Conservation (phyloP, 2,113 vertebrate genomes). For the Pungitius pungitius region DNA sequence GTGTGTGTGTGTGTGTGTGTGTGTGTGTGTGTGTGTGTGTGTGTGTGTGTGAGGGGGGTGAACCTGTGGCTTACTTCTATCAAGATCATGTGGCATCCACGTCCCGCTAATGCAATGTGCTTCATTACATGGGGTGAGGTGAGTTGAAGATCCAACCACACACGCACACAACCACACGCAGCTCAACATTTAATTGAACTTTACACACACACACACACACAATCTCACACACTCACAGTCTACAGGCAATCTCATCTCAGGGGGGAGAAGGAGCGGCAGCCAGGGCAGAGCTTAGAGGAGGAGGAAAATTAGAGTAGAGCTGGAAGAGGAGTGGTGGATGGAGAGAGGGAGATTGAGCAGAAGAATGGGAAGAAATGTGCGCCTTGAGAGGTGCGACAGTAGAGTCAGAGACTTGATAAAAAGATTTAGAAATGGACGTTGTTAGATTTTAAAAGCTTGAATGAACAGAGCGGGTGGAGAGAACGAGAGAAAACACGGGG, state of each 20-base stretch:
- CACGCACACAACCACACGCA: not conserved
- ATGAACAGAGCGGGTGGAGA: conserved; percentile 36
- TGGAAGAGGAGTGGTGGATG: conserved; percentile 62
- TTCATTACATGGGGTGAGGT: conserved; percentile 42
- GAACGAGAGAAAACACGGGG: conserved; percentile 38
- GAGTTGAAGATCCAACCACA: conserved; percentile 10
- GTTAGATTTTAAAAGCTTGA: conserved; percentile 42
- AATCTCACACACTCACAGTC: conserved; percentile 31
- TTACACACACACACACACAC: conserved; percentile 16
- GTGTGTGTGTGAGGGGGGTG: not conserved
- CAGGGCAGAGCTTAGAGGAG: conserved; percentile 45
- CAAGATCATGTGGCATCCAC: conserved; percentile 50
- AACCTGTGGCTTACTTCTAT: conserved; percentile 61
- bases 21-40: conserved; percentile 12
- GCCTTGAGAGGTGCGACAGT: conserved; percentile 14
- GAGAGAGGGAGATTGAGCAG: conserved; percentile 4
- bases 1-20: conserved; percentile 7
- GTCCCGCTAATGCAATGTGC: conserved; percentile 63
- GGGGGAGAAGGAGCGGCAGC: conserved; percentile 58
- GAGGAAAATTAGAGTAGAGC: conserved; percentile 69
- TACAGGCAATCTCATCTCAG: conserved; percentile 65
- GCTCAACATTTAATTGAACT: not conserved
- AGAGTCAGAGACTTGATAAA: conserved; percentile 6
- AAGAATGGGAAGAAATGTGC: conserved; percentile 6
- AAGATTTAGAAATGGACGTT: conserved; percentile 19